Conservation (phyloP, 1,140 invertebrate species). For the Meloidogyne exigua region DNA sequence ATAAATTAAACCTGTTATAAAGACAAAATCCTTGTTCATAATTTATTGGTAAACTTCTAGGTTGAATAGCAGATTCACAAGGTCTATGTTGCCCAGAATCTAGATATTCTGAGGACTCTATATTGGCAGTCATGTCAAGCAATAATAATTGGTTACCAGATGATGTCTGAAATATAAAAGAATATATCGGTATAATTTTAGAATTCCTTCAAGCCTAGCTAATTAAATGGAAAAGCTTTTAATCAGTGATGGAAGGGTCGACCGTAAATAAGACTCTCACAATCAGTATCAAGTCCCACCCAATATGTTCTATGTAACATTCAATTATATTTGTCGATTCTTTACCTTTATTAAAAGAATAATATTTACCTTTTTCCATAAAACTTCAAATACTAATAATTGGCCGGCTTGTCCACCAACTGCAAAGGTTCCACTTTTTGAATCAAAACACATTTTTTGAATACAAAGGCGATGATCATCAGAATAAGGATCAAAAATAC, state of each 20-base stretch:
- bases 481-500: slow-evolving; percentile 35
- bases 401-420: slow-evolving; percentile 40
- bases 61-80: slow-evolving; percentile 18
- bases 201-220: too few relatives aligned
- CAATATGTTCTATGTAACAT: too few relatives aligned
- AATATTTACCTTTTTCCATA: neutral
- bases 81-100: too few relatives aligned
- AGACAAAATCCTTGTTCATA: slow-evolving; percentile 28
- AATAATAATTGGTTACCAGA: slow-evolving; percentile 16
- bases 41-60: slow-evolving; percentile 6
- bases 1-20: slow-evolving; percentile 3
- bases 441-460: slow-evolving; percentile 34
- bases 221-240: too few relatives aligned
- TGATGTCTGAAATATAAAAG: slow-evolving; percentile 9
- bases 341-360: too few relatives aligned
- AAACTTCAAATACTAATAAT: slow-evolving; percentile 34
- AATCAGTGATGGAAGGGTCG: too few relatives aligned
- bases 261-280: too few relatives aligned
- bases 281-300: too few relatives aligned
- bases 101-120: neutral
- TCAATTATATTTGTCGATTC: too few relatives aligned
- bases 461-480: slow-evolving; percentile 40
- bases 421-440: slow-evolving; percentile 30
- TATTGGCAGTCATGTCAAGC: slow-evolving; percentile 20
- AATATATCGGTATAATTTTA: too few relatives aligned